These are phyloP conservation scores for Holothuria scabra DNA, from an alignment of 53 echinoderm and acorn worm genomes.

Conservation along the genomic window DNA sequence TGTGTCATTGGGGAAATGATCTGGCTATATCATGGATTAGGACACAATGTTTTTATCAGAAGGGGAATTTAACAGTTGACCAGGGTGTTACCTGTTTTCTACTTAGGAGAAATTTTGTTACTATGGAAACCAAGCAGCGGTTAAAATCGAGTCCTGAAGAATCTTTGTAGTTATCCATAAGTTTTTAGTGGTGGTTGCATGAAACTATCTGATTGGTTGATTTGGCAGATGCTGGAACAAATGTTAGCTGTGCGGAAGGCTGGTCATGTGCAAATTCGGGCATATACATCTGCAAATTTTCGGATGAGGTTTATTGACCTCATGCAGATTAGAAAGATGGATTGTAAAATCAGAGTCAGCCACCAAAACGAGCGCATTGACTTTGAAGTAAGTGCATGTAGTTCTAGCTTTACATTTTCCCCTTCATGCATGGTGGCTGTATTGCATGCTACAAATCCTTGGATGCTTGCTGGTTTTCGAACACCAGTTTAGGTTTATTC, in stretches of 20 bases:
- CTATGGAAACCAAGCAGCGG: too few relatives aligned
- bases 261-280: slow-evolving; percentile 24
- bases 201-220: slow-evolving; percentile 29
- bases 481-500: too few relatives aligned
- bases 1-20: too few relatives aligned
- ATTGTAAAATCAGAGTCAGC: slow-evolving; percentile 43
- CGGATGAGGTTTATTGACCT: slow-evolving; percentile 50
- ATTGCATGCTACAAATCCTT: background rate
- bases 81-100: too few relatives aligned
- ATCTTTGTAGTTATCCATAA: too few relatives aligned
- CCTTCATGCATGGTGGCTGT: background rate
- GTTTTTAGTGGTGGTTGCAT: too few relatives aligned
- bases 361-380: slow-evolving; percentile 50
- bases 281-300: slow-evolving; percentile 10
- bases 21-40: too few relatives aligned
- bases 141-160: too few relatives aligned
- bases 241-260: slow-evolving; percentile 31
- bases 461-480: too few relatives aligned
- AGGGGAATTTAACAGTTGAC: too few relatives aligned
- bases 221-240: slow-evolving; percentile 55
- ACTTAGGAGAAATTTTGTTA: too few relatives aligned
- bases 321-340: slow-evolving; percentile 40
- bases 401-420: background rate
- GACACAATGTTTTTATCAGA: too few relatives aligned
- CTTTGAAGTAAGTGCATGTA: slow-evolving; percentile 58